A percentile compares a stretch with the other conserved stretches of the same genome.
Conservation (phyloP, 2,797 vertebrate species). For the Phaenicophaeus curvirostris region DNA sequence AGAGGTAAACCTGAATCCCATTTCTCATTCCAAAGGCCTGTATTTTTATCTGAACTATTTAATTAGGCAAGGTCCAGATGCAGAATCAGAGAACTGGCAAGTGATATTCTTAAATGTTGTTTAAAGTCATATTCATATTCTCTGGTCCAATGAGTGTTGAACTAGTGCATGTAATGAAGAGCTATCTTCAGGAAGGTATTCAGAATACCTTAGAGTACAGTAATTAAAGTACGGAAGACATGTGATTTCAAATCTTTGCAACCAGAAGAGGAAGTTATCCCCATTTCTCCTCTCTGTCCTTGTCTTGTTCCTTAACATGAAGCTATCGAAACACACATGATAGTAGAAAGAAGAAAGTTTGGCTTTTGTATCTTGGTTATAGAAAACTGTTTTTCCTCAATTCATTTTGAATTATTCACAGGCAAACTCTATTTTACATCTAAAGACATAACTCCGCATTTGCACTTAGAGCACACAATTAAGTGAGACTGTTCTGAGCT, state of each 20-base stretch:
- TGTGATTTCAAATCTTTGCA: background rate
- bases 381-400: background rate
- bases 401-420: background rate
- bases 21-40: background rate
- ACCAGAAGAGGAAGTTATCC: background rate
- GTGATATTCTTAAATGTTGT: background rate
- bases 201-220: background rate
- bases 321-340: background rate
- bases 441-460: background rate
- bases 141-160: background rate
- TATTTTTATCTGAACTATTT: background rate
- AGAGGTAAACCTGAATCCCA: background rate
- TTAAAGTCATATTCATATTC: background rate
- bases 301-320: background rate
- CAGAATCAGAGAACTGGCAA: background rate
- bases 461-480: background rate
- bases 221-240: background rate
- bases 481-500: background rate
- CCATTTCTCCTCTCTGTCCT: background rate
- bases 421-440: background rate
- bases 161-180: background rate
- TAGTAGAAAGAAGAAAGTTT: background rate
- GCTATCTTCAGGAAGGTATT: background rate
- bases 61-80: background rate
- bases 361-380: background rate